Conservation (phyloP, 2,113 vertebrate species). For the Procavia capensis region DNA sequence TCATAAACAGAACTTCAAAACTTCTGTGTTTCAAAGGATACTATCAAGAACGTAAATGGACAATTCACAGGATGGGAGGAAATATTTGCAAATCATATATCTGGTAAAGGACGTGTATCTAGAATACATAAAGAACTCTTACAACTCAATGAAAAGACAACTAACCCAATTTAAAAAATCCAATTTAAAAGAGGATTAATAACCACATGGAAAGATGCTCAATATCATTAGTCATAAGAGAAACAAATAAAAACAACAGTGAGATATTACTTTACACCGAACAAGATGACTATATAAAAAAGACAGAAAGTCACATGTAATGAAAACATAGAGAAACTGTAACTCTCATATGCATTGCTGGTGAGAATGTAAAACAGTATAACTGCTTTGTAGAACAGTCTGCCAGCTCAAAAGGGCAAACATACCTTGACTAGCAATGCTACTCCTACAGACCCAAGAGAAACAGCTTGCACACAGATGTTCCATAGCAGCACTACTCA, state of each 20-base stretch:
- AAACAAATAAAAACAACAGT: not conserved
- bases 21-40: no score
- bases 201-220: no score
- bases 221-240: not conserved
- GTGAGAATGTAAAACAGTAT: no score
- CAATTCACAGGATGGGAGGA: no score
- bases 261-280: not conserved
- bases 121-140: not conserved
- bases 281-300: not conserved
- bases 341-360: no score
- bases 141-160: not conserved
- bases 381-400: not conserved
- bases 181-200: not conserved
- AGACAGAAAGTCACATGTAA: not conserved
- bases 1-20: no score
- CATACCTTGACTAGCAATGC: not conserved
- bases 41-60: no score
- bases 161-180: not conserved
- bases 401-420: not conserved
- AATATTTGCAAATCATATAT: no score
- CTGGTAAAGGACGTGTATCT: not conserved
- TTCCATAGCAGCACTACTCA: not conserved
- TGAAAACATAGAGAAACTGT: no score
- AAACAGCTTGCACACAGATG: not conserved
- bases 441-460: not conserved